phyloP scores from a whole-genome alignment of 2,888 invertebrate genomes.

The Ormia ochracea region DNA sequence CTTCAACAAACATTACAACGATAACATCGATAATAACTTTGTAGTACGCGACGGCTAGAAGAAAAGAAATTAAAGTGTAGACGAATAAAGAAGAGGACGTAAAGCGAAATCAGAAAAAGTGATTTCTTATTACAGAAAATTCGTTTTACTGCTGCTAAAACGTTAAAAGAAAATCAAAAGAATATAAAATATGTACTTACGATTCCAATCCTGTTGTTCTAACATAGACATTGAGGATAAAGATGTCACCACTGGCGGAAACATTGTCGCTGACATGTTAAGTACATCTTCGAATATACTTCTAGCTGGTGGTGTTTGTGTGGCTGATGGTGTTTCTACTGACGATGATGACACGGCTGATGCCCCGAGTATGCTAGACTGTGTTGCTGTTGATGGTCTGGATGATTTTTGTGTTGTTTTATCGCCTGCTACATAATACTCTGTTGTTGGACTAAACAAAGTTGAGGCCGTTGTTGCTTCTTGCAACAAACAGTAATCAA shows the following conservation, averaged over 20 bases:
- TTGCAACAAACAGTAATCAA: conserved; percentile 83
- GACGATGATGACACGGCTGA: conserved; percentile 47
- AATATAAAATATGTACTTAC: conserved; percentile 69
- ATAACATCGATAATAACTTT: conserved; percentile 42
- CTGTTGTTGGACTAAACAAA: conserved; percentile 67
- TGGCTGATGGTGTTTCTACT: conserved; percentile 54
- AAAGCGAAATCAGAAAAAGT: conserved; percentile 18
- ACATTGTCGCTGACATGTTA: conserved; percentile 76
- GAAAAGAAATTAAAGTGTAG: conserved; percentile 7
- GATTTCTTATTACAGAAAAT: not conserved
- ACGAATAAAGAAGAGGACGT: not conserved
- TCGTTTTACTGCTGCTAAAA: not conserved
- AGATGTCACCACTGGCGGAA: conserved; percentile 71
- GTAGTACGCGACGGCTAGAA: conserved; percentile 24
- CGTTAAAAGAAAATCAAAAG: not conserved
- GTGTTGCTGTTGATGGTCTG: conserved; percentile 40
- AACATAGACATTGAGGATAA: conserved; percentile 71
- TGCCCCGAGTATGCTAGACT: conserved; percentile 65
- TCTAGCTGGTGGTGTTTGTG: conserved; percentile 63
- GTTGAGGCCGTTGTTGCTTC: conserved; percentile 63
- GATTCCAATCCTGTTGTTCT: conserved; percentile 71
- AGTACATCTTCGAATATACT: conserved; percentile 75
- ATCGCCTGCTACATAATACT: conserved; percentile 63
- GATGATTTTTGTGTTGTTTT: conserved; percentile 47
- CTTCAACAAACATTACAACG: not conserved